These are phyloP conservation scores for Leiothrix lutea DNA, from an alignment of 2,113 vertebrate genomes.

Conservation along the genomic window DNA sequence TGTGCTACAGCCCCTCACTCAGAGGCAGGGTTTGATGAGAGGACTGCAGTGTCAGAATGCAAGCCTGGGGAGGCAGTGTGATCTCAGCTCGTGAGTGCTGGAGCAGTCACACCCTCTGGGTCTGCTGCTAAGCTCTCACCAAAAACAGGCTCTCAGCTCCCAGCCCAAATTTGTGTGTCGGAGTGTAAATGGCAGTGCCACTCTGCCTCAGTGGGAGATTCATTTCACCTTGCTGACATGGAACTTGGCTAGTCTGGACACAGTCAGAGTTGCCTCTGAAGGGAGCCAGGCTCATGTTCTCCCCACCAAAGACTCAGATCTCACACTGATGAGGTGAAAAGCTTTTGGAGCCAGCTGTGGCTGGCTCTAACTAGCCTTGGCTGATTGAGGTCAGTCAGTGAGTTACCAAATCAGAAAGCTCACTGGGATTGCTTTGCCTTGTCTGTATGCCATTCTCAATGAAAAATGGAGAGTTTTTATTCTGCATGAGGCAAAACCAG, in stretches of 20 bases:
- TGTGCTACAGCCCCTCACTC: neutral
- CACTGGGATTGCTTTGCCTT: neutral
- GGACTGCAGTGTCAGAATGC: neutral
- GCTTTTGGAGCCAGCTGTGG: neutral
- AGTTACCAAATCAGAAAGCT: neutral
- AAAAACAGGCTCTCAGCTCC: neutral
- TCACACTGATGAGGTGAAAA: neutral
- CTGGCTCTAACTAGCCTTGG: neutral
- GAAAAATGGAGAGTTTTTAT: constrained; percentile 24
- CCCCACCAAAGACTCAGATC: neutral
- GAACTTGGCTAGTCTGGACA: neutral
- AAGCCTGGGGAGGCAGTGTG: accelerated
- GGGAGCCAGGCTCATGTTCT: neutral
- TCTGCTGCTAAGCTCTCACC: neutral
- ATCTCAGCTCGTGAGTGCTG: accelerated
- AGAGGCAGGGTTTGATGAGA: neutral
- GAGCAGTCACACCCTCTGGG: accelerated
- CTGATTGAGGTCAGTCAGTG: neutral
- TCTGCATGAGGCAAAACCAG: constrained; percentile 17
- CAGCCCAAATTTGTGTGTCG: neutral
- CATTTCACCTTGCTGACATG: neutral
- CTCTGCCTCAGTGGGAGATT: accelerated
- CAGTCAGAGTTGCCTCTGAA: neutral
- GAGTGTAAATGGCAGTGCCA: accelerated
- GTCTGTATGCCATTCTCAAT: constrained; percentile 20